Percentiles rank a stretch among this genome's conserved stretches.
Evolutionary conservation across 2,113 vertebrate genomes (phyloP).

Genomic region (Pedionomus torquatus): DNA sequence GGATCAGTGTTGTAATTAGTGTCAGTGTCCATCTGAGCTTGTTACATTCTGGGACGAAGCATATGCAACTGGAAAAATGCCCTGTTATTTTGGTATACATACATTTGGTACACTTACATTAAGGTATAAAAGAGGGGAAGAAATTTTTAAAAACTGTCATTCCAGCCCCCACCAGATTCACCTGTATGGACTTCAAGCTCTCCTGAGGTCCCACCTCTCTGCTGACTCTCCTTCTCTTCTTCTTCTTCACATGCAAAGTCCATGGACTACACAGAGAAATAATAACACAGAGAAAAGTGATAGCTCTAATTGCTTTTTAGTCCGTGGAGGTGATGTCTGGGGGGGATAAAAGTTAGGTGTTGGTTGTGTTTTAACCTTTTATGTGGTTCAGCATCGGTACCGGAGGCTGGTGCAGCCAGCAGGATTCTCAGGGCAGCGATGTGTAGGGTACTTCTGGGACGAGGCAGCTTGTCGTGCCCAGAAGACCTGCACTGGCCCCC

Average conservation of each 20-base stretch:
- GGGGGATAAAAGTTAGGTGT: not conserved
- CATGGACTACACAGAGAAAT: not conserved
- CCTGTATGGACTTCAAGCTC: not conserved
- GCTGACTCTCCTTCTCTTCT: not conserved
- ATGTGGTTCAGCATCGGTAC: slow-evolving; percentile 77
- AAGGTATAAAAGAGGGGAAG: not conserved
- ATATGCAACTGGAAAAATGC: not conserved
- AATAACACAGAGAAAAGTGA: accelerated
- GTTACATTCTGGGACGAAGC: not conserved
- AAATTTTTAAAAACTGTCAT: not conserved
- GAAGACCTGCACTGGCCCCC: slow-evolving; percentile 62
- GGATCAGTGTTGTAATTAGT: slow-evolving; percentile 34
- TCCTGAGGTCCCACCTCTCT: not conserved
- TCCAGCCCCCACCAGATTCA: not conserved
- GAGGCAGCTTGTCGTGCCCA: slow-evolving; percentile 67
- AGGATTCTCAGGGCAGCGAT: slow-evolving; percentile 77
- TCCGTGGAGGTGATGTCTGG: not conserved
- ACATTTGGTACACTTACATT: not conserved
- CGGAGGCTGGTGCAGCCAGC: slow-evolving; percentile 77
- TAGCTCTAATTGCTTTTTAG: not conserved
- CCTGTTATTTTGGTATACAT: not conserved
- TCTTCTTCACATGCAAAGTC: accelerated
- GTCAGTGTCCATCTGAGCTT: slow-evolving; percentile 3
- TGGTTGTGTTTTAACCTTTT: not conserved
- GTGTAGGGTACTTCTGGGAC: slow-evolving; percentile 80